Evolutionary conservation across 1,140 invertebrate genomes (phyloP).

Genomic region (Copidosoma floridanum): DNA sequence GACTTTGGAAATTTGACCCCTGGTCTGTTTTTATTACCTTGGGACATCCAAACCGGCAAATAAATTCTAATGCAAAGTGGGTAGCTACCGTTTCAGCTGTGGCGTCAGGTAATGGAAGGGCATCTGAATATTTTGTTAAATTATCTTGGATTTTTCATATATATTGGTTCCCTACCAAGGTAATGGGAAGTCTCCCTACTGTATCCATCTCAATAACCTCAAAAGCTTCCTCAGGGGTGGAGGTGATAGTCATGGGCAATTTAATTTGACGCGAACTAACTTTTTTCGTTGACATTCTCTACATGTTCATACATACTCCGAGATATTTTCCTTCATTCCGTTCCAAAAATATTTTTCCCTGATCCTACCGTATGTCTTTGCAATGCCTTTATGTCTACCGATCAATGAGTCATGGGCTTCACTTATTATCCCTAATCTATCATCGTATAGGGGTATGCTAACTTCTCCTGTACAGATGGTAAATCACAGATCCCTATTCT

Average conservation of each 20-base stretch:
- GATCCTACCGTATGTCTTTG: neutral
- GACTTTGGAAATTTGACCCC: neutral
- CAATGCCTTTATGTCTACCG: neutral
- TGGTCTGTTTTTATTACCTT: neutral
- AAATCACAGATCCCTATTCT: neutral
- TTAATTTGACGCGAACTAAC: neutral
- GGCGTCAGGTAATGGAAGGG: slow-evolving; percentile 3
- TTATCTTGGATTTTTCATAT: neutral
- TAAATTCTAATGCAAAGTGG: slow-evolving; percentile 23
- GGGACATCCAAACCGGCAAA: neutral
- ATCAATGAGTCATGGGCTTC: neutral
- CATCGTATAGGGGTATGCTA: slow-evolving; percentile 22
- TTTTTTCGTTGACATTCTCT: neutral
- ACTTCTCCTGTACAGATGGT: slow-evolving; percentile 23
- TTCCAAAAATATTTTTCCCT: neutral
- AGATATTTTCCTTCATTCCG: neutral
- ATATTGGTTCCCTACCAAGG: neutral
- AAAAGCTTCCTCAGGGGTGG: neutral
- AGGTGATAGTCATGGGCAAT: neutral
- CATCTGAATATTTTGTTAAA: neutral
- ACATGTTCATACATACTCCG: neutral
- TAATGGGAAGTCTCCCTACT: neutral
- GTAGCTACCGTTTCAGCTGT: neutral
- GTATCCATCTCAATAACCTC: slow-evolving; percentile 7
- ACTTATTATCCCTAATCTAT: slow-evolving; percentile 30